These are phyloP conservation scores for Misgurnus anguillicaudatus DNA, from an alignment of 2,113 vertebrate species.

Conservation along the genomic window DNA sequence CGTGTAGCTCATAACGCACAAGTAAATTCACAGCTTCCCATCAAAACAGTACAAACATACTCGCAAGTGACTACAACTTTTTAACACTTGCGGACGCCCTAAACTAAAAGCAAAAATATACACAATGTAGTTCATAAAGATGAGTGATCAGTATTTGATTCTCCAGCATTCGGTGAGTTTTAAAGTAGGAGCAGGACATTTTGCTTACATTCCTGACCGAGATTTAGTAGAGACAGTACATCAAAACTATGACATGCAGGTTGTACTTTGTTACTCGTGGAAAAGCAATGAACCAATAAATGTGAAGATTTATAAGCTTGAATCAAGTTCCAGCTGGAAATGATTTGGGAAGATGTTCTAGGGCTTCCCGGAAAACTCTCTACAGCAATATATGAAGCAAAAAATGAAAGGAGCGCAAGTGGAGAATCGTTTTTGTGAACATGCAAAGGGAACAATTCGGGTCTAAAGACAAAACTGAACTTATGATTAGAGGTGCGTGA, in stretches of 20 bases:
- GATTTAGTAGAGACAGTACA: neutral
- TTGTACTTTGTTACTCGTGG: neutral
- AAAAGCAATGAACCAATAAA: conserved; percentile 18
- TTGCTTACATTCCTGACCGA: conserved; percentile 18
- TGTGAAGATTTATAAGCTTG: conserved; percentile 2
- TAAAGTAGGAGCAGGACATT: neutral
- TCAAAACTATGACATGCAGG: neutral
- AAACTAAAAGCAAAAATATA: conserved; percentile 28
- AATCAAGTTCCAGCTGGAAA: conserved; percentile 23
- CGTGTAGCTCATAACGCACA: conserved; percentile 61
- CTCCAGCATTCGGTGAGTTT: neutral
- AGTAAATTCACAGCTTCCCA: neutral
- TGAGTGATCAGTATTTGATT: conserved; percentile 1
- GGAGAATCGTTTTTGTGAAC: neutral
- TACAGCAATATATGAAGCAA: conserved; percentile 78
- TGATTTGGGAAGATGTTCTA: conserved; percentile 43
- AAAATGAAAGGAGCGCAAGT: conserved; percentile 52
- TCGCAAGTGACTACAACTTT: neutral
- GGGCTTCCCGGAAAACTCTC: conserved; percentile 71
- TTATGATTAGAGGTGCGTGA: conserved; percentile 51
- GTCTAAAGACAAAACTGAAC: neutral
- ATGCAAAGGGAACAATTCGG: neutral
- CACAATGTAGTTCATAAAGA: neutral
- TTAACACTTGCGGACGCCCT: neutral
- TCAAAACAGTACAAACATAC: neutral